Conservation (phyloP, 1,140 invertebrate species). For the Berghia stephanieae region DNA sequence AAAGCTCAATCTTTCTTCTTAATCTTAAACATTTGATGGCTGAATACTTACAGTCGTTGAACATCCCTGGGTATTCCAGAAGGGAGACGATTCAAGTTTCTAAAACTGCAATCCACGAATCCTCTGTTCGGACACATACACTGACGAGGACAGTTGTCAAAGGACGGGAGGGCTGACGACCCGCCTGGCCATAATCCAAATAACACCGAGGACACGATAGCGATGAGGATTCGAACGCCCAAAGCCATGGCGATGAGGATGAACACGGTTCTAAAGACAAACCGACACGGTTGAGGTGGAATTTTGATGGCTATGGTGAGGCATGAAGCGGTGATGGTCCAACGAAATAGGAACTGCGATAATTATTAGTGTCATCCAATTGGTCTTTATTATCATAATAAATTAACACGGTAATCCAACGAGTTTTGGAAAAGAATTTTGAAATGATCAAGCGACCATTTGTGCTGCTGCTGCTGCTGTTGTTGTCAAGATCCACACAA, state of each 20-base stretch:
- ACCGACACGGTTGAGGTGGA: too few species aligned
- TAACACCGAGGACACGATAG: not conserved
- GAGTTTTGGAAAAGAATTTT: too few species aligned
- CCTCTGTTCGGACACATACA: conserved; percentile 12
- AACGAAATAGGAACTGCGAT: too few species aligned
- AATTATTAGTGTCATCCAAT: too few species aligned
- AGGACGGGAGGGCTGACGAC: not conserved
- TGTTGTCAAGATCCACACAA: not conserved
- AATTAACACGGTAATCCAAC: too few species aligned
- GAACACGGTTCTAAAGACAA: not conserved
- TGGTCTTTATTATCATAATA: too few species aligned
- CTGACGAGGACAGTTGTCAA: conserved; percentile 12
- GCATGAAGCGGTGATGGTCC: not conserved
- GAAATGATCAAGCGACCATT: too few species aligned
- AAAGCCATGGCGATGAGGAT: not conserved
- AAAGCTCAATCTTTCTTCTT: too few species aligned
- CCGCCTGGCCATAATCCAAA: not conserved
- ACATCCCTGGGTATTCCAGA: conserved; percentile 16
- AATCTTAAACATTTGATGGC: not conserved
- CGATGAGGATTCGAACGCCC: not conserved
- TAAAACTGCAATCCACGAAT: conserved; percentile 30
- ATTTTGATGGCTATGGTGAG: not conserved
- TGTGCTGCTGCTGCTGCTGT: too few species aligned
- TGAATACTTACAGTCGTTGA: conserved; percentile 17
- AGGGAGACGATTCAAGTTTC: conserved; percentile 23